These are phyloP conservation scores for Probaryconus sp. DNA, from an alignment of 1,140 invertebrate species.

Conservation along the genomic window DNA sequence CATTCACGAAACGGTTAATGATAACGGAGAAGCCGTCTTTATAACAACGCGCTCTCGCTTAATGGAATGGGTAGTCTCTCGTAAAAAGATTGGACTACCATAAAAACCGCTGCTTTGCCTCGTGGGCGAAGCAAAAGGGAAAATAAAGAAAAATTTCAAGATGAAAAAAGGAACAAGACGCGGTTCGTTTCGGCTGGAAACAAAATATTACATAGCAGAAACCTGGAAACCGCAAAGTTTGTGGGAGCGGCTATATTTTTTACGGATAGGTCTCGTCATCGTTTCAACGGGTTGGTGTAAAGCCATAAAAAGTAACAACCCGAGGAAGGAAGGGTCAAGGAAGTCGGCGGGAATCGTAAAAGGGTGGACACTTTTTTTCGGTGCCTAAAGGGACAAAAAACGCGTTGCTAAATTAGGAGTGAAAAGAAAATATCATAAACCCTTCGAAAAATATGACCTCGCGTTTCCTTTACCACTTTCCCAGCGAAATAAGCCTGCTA, in stretches of 20 bases:
- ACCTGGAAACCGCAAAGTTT: slow-evolving; percentile 67
- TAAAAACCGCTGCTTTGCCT: slow-evolving; percentile 69
- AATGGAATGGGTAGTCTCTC: slow-evolving; percentile 39
- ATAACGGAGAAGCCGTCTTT: slow-evolving; percentile 22
- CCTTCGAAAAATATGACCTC: slow-evolving; percentile 60
- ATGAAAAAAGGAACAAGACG: slow-evolving; percentile 31
- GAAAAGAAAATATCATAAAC: slow-evolving; percentile 70
- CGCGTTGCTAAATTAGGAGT: slow-evolving; percentile 13
- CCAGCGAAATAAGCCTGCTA: slow-evolving; percentile 60
- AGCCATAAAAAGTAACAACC: slow-evolving; percentile 70
- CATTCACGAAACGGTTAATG: slow-evolving; percentile 27
- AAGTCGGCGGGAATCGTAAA: slow-evolving; percentile 67
- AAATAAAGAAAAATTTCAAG: slow-evolving; percentile 40
- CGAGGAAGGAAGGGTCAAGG: slow-evolving; percentile 70
- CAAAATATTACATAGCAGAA: slow-evolving; percentile 53
- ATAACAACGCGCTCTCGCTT: slow-evolving; percentile 27
- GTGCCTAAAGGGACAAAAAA: slow-evolving; percentile 57
- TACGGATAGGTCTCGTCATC: slow-evolving; percentile 43
- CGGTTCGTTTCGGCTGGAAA: slow-evolving; percentile 40
- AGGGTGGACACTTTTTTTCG: slow-evolving; percentile 63
- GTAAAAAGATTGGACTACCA: slow-evolving; percentile 69
- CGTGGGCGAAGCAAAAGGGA: slow-evolving; percentile 37
- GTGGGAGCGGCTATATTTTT: slow-evolving; percentile 66
- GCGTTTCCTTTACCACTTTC: slow-evolving; percentile 61
- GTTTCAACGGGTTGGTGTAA: slow-evolving; percentile 69